These are phyloP conservation scores for Allygus modestus DNA, from an alignment of 2,888 invertebrate species.

Conservation along the genomic window DNA sequence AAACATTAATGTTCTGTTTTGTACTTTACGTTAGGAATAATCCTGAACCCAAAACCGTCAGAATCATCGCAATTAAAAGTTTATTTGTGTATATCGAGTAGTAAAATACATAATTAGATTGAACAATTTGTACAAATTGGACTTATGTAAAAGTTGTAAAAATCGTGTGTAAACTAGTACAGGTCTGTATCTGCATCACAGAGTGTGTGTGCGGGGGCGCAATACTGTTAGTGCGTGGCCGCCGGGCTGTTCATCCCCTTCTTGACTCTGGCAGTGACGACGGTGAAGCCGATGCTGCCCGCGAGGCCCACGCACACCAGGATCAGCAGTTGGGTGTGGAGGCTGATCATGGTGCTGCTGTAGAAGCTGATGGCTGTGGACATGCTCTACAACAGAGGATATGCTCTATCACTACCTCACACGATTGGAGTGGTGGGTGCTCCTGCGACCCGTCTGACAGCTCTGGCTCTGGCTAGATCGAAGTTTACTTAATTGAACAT, in stretches of 20 bases:
- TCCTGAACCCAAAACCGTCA: neutral
- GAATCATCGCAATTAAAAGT: neutral
- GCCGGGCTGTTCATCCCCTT: neutral
- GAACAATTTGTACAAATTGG: too few relatives aligned
- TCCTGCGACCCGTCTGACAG: too few relatives aligned
- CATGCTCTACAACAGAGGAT: conserved; percentile 52
- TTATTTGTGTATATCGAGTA: neutral
- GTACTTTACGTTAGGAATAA: too few relatives aligned
- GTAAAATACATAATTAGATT: neutral
- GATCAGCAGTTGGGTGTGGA: conserved; percentile 54
- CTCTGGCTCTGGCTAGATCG: too few relatives aligned
- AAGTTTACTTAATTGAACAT: too few relatives aligned
- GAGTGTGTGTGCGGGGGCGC: neutral
- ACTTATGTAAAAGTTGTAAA: neutral
- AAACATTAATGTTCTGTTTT: too few relatives aligned
- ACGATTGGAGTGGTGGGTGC: too few relatives aligned
- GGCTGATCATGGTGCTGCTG: conserved; percentile 56
- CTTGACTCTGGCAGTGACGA: conserved; percentile 40
- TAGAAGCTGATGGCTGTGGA: conserved; percentile 59
- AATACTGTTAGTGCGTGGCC: conserved; percentile 34
- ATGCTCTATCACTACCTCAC: too few relatives aligned
- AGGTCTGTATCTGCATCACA: neutral
- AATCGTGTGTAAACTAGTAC: neutral
- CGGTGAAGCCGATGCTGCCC: conserved; percentile 51
- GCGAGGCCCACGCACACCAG: conserved; percentile 34